Conservation (phyloP, 2,797 vertebrate species). For the Poeciliopsis gracilis region DNA sequence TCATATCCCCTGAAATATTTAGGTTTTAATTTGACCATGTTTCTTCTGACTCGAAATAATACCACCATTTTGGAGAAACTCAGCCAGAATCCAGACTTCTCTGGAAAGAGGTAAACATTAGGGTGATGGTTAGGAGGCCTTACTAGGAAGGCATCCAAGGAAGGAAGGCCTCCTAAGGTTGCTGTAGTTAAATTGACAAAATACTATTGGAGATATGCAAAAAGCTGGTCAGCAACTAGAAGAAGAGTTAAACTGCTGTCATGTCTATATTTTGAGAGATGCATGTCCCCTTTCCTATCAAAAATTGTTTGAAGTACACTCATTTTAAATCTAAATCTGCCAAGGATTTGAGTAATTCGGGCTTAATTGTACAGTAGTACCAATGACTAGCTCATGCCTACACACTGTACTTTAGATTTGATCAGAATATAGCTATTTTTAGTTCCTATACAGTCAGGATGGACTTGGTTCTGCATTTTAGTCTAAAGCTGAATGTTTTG, state of each 20-base stretch:
- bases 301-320: neutral
- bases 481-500: neutral
- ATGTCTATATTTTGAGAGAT: neutral
- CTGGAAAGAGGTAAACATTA: neutral
- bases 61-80: neutral
- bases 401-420: neutral
- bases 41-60: neutral
- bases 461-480: neutral
- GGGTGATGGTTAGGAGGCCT: neutral
- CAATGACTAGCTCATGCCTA: neutral
- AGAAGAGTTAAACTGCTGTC: neutral
- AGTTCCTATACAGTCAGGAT: neutral
- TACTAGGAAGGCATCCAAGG: neutral
- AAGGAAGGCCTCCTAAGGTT: neutral
- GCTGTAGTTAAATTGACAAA: neutral
- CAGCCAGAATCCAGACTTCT: neutral
- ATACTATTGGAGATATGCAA: neutral
- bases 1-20: neutral
- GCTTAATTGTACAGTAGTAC: neutral
- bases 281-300: neutral
- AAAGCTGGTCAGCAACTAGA: neutral
- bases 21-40: neutral
- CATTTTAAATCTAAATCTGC: neutral
- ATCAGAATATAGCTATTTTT: neutral
- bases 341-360: neutral